Conservation (phyloP, 2,797 vertebrate genomes). For the Tangara arthus region DNA sequence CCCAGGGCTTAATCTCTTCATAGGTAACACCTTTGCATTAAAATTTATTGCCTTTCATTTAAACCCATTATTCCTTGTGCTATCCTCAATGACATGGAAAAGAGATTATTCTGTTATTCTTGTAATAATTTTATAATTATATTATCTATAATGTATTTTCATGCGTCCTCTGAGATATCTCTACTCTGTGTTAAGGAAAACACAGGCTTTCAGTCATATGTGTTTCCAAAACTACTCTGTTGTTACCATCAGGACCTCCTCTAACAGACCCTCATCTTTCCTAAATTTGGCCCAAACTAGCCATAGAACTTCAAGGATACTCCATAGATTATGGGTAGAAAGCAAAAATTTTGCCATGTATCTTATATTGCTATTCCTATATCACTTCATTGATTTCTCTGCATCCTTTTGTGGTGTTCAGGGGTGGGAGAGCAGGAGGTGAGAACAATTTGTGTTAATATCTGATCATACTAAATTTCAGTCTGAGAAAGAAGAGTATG, state of each 20-base stretch:
- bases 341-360: background rate
- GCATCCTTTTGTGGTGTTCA: background rate
- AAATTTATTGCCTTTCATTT: background rate
- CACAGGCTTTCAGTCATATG: background rate
- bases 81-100: background rate
- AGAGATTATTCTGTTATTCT: background rate
- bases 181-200: background rate
- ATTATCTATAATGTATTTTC: background rate
- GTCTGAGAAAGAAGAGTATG: background rate
- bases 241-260: background rate
- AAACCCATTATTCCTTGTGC: background rate
- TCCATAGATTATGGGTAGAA: background rate
- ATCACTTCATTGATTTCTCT: background rate
- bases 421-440: background rate
- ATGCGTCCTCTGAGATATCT: background rate
- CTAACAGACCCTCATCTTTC: background rate
- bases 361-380: background rate
- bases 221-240: background rate
- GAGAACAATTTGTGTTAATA: background rate
- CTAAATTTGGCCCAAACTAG: background rate
- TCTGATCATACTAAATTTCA: background rate
- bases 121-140: background rate
- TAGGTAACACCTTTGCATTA: background rate
- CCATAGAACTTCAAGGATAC: background rate
- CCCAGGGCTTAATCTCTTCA: background rate